Evolutionary conservation across 1,140 invertebrate species (phyloP), one percentile per base, ranked within the genome.

Genomic region (Apis laboriosa): DNA sequence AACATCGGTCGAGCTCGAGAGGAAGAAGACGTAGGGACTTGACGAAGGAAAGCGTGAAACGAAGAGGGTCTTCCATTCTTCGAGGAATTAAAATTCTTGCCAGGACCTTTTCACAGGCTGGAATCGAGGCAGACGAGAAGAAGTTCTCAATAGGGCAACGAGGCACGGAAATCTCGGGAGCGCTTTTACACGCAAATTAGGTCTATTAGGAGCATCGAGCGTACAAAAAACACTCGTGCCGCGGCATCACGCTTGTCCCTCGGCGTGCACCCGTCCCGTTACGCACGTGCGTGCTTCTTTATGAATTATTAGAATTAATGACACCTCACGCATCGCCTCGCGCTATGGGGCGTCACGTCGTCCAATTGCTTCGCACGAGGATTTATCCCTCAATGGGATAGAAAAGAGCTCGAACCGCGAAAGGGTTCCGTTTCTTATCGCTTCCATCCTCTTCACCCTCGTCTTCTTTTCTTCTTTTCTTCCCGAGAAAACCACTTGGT

Each of bases 261-360:
- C 84, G 71, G 72, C 63, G 86, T 82, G 84, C 89, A 89, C 77
- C 84, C 75, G 71, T 53, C 81, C 63, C 86, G 82, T 87, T 87
- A 91, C 89, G 90, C 90, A 92, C 92, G 93, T 92, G 93, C 92
- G 92, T 93, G 92, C 90, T 86, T 92, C 90, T 93, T 92, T 91
- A 92, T 92, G 93, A 93, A 93, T 94, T 93, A 94, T 94, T 93
- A 92, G 92, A 94, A 94, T 94, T 94, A 93, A 94, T 93, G 93
- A 93, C 89, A 87, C 87, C 90, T 90, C 91, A 91, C 91, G 92
- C 91, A 88, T 91, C 87, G 84, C 88, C 90, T 91, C 87, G 79
- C 84, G 81, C 89, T 85, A 88, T 85, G 84, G 84, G 89, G 89
- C 89, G 88, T 91, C 87, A 88, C 88, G 90, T 87, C 83, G 80